Percentiles rank a stretch among this genome's conserved stretches.
phyloP scores from a whole-genome alignment of 2,113 vertebrate species.

The Pandion haliaetus region DNA sequence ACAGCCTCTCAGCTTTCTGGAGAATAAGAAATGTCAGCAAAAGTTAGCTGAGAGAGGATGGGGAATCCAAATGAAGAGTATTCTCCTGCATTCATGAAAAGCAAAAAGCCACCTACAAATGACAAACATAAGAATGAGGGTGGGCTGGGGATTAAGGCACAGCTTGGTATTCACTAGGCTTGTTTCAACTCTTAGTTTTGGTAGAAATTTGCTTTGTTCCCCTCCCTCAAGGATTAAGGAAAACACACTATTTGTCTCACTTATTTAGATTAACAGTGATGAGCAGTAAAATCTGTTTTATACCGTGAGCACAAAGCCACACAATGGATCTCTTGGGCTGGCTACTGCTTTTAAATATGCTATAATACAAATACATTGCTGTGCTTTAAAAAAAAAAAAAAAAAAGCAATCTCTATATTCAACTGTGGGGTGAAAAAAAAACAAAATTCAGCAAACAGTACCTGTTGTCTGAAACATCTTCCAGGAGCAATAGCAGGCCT shows the following conservation, averaged over 20 bases:
- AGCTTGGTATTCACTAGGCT: background rate
- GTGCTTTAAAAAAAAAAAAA: background rate
- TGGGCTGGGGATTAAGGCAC: background rate
- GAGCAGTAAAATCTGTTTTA: background rate
- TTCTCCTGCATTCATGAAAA: background rate
- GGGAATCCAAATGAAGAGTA: background rate
- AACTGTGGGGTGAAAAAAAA: background rate
- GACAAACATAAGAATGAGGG: background rate
- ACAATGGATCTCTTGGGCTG: background rate
- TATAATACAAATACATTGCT: background rate
- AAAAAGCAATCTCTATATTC: background rate
- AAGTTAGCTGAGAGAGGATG: background rate
- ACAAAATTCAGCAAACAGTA: background rate
- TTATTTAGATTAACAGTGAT: background rate
- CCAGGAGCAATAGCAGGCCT: background rate
- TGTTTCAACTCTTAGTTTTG: background rate
- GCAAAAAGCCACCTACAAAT: background rate
- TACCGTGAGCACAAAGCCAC: background rate
- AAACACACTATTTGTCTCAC: background rate
- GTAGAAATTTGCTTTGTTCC: background rate
- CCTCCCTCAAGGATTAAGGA: background rate
- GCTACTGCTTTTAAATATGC: background rate
- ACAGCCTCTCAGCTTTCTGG: background rate
- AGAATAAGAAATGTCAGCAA: background rate
- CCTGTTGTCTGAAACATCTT: background rate